Evolutionary conservation across 1,140 invertebrate genomes (phyloP), one percentile per base, ranked within the genome.

Genomic region (Halictus rubicundus): DNA sequence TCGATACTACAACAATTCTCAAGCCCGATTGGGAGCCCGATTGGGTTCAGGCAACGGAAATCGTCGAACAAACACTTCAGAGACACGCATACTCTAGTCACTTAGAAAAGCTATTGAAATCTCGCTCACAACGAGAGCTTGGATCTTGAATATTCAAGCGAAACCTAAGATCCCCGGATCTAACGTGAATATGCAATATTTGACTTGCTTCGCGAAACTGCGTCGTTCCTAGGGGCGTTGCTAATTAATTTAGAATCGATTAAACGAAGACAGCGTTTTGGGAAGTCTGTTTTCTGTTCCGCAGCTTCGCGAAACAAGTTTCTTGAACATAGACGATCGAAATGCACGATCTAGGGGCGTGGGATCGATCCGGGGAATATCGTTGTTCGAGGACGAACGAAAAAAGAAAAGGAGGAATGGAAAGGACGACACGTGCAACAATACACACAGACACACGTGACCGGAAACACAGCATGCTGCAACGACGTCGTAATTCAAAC

Each of bases 401-500:
- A 59, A 79, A 66, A n/a, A 65, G 23, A 79, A 66, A n/a, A 65
- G 42, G 16, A 42, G 16, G 21, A 49, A 57, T 73, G 80, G 57
- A 64, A 59, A 66, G 27, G 14, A 21, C 59, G 46, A 76, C 66
- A 63, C 59, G 64, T 59, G 54, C 69, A 79, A 79, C 59, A 60
- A 39, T 54, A 27, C 42, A 83, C 52, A 68, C n/a, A 65, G 69
- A 68, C 7, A 65, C 74, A 68, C 14, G 37, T 16, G 60, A 63
- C 63, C 71, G 42, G 68, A n/a, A 64, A 46, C 54, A 54, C 54
- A 39, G 49, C 37, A 59, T 75, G 37, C 59, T 49, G 72, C 63
- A 73, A 27, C 39, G 70, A 79, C 70, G 66, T 72, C 49, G 70
- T 66, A 81, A 85, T 85, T 85, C 54, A 78, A 86, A 82, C 27